These are phyloP conservation scores for Limenitis camilla DNA, from an alignment of 2,888 invertebrate genomes.

Conservation along the genomic window DNA sequence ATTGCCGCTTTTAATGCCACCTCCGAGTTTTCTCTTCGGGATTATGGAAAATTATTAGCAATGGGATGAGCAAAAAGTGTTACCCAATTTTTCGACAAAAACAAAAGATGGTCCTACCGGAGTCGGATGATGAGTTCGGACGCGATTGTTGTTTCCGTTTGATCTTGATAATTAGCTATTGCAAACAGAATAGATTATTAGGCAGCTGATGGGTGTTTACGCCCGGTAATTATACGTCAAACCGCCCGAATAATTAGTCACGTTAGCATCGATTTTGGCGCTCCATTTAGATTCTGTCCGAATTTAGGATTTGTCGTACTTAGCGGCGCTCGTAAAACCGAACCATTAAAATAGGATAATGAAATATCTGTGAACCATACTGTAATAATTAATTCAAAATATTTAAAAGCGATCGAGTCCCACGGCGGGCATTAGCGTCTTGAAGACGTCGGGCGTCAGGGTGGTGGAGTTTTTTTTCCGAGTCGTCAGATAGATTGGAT, in stretches of 20 bases:
- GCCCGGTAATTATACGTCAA: slow-evolving; percentile 44
- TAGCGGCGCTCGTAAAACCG: neutral
- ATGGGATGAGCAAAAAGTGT: slow-evolving; percentile 31
- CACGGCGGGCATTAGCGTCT: slow-evolving; percentile 56
- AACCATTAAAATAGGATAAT: neutral
- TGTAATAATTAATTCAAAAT: slow-evolving; percentile 3
- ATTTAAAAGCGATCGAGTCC: slow-evolving; percentile 34
- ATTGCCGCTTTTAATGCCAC: slow-evolving; percentile 65
- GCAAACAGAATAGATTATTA: slow-evolving; percentile 66
- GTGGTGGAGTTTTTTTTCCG: slow-evolving; percentile 49
- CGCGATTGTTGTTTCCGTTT: slow-evolving; percentile 54
- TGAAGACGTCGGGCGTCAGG: slow-evolving; percentile 36
- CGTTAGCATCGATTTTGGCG: slow-evolving; percentile 28
- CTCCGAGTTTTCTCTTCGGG: slow-evolving; percentile 51
- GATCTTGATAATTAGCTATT: slow-evolving; percentile 65
- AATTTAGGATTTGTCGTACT: neutral
- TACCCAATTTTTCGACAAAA: slow-evolving; percentile 24
- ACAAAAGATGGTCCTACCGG: slow-evolving; percentile 30
- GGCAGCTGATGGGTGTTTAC: slow-evolving; percentile 36
- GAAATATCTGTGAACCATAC: neutral
- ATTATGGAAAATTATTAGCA: slow-evolving; percentile 40
- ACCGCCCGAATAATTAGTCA: slow-evolving; percentile 31
- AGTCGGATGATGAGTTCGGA: slow-evolving; percentile 36
- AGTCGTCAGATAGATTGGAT: slow-evolving; percentile 72
- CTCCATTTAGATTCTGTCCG: slow-evolving; percentile 12